These are phyloP conservation scores for Mythimna albipuncta DNA, from an alignment of 2,888 invertebrate genomes.

Conservation along the genomic window DNA sequence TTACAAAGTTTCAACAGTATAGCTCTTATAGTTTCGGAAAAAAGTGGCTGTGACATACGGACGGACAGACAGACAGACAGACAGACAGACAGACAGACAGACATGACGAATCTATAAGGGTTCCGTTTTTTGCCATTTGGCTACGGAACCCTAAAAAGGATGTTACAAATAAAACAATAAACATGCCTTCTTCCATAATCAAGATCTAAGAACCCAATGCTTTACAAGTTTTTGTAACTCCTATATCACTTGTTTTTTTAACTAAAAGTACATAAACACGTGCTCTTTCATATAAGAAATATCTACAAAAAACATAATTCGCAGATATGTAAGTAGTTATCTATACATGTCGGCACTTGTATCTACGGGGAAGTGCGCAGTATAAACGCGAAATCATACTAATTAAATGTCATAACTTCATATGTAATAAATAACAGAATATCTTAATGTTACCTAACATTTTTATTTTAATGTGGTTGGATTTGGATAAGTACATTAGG, in stretches of 20 bases:
- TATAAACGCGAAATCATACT: not conserved
- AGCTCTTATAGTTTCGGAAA: no score
- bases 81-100: no score
- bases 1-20: no score
- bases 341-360: not conserved
- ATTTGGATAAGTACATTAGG: no score
- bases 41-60: no score
- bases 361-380: not conserved
- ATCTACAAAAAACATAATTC: conserved; percentile 15
- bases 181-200: conserved; percentile 8
- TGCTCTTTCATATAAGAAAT: conserved; percentile 10
- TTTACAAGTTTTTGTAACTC: conserved; percentile 15
- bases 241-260: conserved; percentile 15
- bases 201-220: conserved; percentile 10
- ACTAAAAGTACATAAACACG: not conserved
- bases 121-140: no score
- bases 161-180: conserved; percentile 1
- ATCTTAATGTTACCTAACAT: not conserved
- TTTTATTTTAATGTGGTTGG: no score
- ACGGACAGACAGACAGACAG: no score
- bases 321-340: conserved; percentile 7
- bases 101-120: no score
- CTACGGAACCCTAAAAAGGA: no score
- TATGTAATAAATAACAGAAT: not conserved
- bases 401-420: no score